Base-by-base conservation (phyloP, 2,113 vertebrate species). In the Zapus hudsonius region DNA sequence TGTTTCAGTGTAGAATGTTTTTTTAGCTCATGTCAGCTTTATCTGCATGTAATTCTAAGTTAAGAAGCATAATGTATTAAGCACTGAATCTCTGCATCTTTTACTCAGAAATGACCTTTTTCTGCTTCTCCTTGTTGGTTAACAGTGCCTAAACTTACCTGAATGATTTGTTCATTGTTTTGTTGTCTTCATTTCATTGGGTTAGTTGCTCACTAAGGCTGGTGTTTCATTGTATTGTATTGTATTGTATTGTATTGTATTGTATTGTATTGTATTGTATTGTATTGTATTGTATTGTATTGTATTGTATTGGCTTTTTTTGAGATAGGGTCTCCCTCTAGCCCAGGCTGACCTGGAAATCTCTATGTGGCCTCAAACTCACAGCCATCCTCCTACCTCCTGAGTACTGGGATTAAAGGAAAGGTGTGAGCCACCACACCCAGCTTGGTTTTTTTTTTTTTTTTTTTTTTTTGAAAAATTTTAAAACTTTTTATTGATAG, bases 101-200 rank as follows among this genome's bases (percentile, higher is more conserved):
- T 84, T 40, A 73, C 33, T 91, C 12, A 79, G 66, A 85, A 33
- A 73, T 81, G n/a, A 42, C n/a, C 55, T 84, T 89, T 89, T 93
- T 80, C 66, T 90, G 61, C 33, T 29, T 78, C 31, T 82, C 61
- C 33, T 42, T 94, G 85, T 88, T 90, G 84, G 38, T 86, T 73
- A 76, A 72, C 67, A 22, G 4, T 76, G 70, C 40, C 74, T 81
- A 87, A 90, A 52, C 55, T 75, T 44, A 85, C 9, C 75, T 89
- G 29, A 85, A 81, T 94, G 69, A 52, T 57, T 8, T 44, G 66
- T 55, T 63, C 42, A 69, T 70, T 87, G 59, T 33, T 80, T 6
- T 93, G 40, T 91, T 38, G 59, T 36, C 25, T 33, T 55, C 69
- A 86, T 92, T 95, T 55, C 90, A 92, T 92, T 80, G 83, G 82